Evolutionary conservation across 2,113 vertebrate species (phyloP), one percentile per base, ranked within the genome.

Genomic region (Salvelinus namaycush): DNA sequence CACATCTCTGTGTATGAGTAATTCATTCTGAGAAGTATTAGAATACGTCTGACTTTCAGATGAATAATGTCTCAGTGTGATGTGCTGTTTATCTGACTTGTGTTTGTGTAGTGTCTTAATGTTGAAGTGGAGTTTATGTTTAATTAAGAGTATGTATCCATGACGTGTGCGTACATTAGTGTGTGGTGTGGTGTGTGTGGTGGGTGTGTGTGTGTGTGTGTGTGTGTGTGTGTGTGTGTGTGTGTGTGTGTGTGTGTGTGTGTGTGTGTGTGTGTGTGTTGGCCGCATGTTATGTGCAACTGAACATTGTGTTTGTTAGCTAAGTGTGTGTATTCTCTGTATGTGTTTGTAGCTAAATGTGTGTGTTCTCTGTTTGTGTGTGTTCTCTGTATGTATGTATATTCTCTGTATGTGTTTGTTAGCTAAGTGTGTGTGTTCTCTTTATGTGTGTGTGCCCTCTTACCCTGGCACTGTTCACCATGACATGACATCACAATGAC

Each of bases 1-100:
- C 48, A 69, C 31, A 22, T 48, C 34, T 77, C 69, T 76, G 76
- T 75, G 77, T 76, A 84, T 86, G 82, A 89, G 80, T 85, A 81
- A 88, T 80, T 83, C 65, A 88, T 79, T 83, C 70, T 67, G 70
- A 86, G 16, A 18, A 73, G 79, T 29, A 24, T 51, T 64, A 64
- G 60, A n/a, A 1, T 24, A 64, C 0, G 51, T 57, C 51, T 57
- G 34, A 39, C 34, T 39, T 9, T 39, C 34, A 39, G 34, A 39
- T 39, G 7, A 39, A 9, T 39, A 9, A 39, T 39, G 34, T 57
- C 18, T 57, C 51, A 57, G 51, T 57, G 51, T 57, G 51, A 39
- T 18, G 51, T 57, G 51, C 18, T 39, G 34, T 39, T 39, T 9
- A 39, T 39, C 8, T 39, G 7, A 39, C 34, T 9, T 39, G 34